Percentiles rank a stretch among this genome's conserved stretches.
phyloP scores from a whole-genome alignment of 2,113 vertebrate genomes.

The Amia ocellicauda region DNA sequence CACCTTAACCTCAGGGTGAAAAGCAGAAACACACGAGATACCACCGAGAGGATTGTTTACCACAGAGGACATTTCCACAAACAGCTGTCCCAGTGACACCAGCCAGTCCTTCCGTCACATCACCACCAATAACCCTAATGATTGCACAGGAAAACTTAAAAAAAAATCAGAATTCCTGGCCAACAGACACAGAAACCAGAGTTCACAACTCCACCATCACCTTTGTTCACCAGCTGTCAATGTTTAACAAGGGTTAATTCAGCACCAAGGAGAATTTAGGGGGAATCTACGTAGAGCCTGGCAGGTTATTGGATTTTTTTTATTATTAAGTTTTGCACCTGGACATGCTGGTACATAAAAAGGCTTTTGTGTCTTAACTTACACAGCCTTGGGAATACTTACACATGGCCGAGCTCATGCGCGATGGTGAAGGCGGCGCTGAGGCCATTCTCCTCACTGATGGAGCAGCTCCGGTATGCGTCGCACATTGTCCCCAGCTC shows the following conservation, averaged over 20 bases:
- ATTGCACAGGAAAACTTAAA: no score
- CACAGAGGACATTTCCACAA: no score
- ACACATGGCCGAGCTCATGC: constrained; percentile 96
- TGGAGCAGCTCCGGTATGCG: constrained; percentile 87
- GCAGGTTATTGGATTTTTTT: constrained; percentile 57
- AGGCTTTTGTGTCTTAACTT: constrained; percentile 51
- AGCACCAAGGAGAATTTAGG: constrained; percentile 27
- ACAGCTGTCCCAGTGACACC: no score
- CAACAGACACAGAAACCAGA: no score
- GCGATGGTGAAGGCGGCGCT: constrained; percentile 95
- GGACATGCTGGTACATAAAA: constrained; percentile 53
- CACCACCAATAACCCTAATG: no score
- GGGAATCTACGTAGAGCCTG: constrained; percentile 40
- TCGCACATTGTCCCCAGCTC: constrained; percentile 96
- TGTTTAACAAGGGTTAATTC: constrained; percentile 37
- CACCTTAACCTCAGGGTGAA: no score
- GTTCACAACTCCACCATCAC: no score
- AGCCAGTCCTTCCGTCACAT: no score
- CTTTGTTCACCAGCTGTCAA: no score
- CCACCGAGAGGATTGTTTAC: no score
- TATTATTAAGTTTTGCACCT: constrained; percentile 66
- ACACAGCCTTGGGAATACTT: constrained; percentile 59
- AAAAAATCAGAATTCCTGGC: no score
- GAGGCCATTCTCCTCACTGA: constrained; percentile 95
- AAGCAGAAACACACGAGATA: no score